A percentile compares a stretch with the other conserved stretches of the same genome.
phyloP scores from a whole-genome alignment of 2,888 invertebrate genomes.

The Phymatocera aterrima region DNA sequence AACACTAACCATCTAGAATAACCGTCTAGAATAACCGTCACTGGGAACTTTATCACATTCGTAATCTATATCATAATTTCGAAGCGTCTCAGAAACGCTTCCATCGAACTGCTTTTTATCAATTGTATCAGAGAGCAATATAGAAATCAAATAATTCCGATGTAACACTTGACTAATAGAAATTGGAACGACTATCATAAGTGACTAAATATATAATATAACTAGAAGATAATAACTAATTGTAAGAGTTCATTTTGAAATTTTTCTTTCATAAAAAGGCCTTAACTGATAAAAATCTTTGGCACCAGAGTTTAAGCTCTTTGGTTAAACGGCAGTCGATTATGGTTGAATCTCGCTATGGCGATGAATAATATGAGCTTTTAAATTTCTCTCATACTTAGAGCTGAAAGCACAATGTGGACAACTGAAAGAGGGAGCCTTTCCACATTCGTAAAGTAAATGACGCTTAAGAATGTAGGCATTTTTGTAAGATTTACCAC shows the following conservation, averaged over 20 bases:
- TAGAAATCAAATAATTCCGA: not conserved
- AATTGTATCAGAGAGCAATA: not conserved
- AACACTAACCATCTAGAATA: not conserved
- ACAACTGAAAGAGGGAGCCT: conserved; percentile 73
- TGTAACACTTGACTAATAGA: no score
- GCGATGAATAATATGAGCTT: conserved; percentile 73
- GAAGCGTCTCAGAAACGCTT: not conserved
- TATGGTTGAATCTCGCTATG: conserved; percentile 61
- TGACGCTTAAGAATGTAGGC: conserved; percentile 80
- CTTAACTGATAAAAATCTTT: conserved; percentile 35
- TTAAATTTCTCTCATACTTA: conserved; percentile 71
- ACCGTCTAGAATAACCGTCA: not conserved
- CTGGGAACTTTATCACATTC: conserved; percentile 25
- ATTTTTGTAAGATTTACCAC: conserved; percentile 80
- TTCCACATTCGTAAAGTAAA: conserved; percentile 75
- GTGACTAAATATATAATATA: no score
- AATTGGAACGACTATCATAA: no score
- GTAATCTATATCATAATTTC: not conserved
- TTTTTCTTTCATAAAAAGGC: not conserved
- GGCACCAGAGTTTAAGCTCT: conserved; percentile 33
- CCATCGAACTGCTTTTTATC: not conserved
- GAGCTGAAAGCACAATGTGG: conserved; percentile 70
- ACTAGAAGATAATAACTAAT: not conserved
- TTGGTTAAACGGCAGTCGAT: conserved; percentile 17
- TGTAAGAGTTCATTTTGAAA: not conserved